These are phyloP conservation scores for Temnothorax unifasciatus DNA, from an alignment of 2,888 invertebrate species.

Conservation along the genomic window DNA sequence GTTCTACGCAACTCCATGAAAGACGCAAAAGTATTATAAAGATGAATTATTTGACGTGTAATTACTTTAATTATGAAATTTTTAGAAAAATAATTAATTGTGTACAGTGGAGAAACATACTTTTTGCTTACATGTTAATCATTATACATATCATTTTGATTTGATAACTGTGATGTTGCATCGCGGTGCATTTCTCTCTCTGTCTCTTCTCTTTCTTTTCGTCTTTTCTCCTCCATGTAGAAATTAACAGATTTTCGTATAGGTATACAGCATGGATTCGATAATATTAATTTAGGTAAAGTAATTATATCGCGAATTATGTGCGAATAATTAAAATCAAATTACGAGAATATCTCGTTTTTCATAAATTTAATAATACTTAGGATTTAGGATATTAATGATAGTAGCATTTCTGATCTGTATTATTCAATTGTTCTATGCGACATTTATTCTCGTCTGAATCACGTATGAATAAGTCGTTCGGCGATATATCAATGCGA, in stretches of 20 bases:
- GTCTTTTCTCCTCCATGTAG: not conserved
- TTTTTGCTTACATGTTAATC: not conserved
- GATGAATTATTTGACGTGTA: not conserved
- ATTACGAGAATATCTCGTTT: not conserved
- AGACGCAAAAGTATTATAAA: not conserved
- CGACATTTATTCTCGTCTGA: not conserved
- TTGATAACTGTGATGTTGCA: no score
- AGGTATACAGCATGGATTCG: not conserved
- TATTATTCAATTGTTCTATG: not conserved
- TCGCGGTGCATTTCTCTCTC: not conserved
- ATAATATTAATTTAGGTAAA: not conserved
- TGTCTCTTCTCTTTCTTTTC: not conserved
- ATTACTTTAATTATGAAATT: not conserved
- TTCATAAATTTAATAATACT: not conserved
- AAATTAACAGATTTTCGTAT: not conserved
- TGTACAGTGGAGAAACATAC: not conserved
- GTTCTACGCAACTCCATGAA: not conserved
- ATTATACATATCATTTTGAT: no score
- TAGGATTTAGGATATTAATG: not conserved
- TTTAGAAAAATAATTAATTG: not conserved
- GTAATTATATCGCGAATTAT: not conserved
- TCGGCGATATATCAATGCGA: not conserved
- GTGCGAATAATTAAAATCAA: not conserved
- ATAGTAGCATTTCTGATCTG: not conserved
- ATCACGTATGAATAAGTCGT: constrained; percentile 2